Base-by-base conservation (phyloP, 1,140 invertebrate genomes). In the Atopsyche davidsoni region DNA sequence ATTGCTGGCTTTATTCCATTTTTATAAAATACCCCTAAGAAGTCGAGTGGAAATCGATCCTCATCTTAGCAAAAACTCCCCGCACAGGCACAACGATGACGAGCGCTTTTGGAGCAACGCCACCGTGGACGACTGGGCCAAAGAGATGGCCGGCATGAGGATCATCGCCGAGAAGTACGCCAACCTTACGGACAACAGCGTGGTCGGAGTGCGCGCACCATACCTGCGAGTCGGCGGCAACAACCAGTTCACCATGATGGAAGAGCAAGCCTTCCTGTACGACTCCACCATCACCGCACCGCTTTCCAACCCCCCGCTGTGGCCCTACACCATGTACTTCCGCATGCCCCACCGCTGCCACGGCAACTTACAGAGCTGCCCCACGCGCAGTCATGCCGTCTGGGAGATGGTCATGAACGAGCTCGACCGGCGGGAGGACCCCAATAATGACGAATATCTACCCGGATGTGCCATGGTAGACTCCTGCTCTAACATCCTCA, bases 351-450 rank as follows among this genome's bases (percentile, higher is more conserved):
- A 94, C 63, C 80, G 87, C 45, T 96, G 92, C 63, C 92, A 95
- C 67, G 92, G 92, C 47, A 94, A 96, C 67, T 73, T 91, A 21
- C 92, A 95, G 67, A 90, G 86, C 61, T 96, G 92, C 63, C 92
- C 92, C 11, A 93, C 92, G 1, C 82, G 91, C 65, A 87, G 77
- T 54, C 92, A 95, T 65, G 91, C 92, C 18, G 91, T 95, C 9
- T 96, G 92, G 92, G 92, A 96, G 72, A 94, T 96, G 89, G 91
- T 95, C n/a, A 91, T 96, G 86, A 96, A 96, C 65, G 92, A 96
- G 66, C 70, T 95, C 59, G 92, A 96, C 72, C 79, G 91, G 52
- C 80, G 92, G 51, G 92, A 95, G 68, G 90, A 95, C 65, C 91
- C 91, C 0, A 83, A 77, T 53, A 90, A 91, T 62, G 91, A 95